These are phyloP conservation scores for Dryobates pubescens DNA, from an alignment of 2,797 vertebrate genomes.

Conservation along the genomic window DNA sequence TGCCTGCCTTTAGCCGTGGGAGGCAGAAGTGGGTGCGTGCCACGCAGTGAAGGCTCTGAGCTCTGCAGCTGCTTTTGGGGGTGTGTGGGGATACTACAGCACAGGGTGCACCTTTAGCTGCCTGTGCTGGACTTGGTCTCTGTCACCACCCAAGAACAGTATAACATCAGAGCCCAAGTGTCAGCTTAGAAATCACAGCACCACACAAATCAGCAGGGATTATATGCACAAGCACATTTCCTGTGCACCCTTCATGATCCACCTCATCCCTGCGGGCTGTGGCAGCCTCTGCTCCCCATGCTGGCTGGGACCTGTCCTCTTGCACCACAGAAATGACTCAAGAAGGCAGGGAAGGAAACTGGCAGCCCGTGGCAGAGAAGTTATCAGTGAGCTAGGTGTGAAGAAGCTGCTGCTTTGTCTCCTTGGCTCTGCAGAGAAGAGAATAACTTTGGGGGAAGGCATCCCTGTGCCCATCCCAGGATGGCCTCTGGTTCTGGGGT, in stretches of 20 bases:
- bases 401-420: not conserved
- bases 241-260: rapidly evolving
- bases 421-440: not conserved
- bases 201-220: rapidly evolving
- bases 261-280: not conserved
- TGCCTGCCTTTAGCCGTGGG: not conserved
- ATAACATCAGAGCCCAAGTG: not conserved
- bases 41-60: not conserved
- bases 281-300: not conserved
- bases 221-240: not conserved
- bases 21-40: not conserved
- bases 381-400: rapidly evolving
- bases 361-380: not conserved
- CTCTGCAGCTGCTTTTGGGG: not conserved
- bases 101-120: not conserved
- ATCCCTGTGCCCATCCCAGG: not conserved
- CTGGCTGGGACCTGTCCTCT: not conserved
- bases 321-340: not conserved
- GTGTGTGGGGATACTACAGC: not conserved
- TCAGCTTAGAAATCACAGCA: not conserved
- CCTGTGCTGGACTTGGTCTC: not conserved
- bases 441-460: not conserved
- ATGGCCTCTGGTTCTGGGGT: rapidly evolving
- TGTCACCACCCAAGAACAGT: not conserved
- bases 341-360: not conserved